Conservation (phyloP, 1,140 invertebrate genomes). For the Mercenaria mercenaria region DNA sequence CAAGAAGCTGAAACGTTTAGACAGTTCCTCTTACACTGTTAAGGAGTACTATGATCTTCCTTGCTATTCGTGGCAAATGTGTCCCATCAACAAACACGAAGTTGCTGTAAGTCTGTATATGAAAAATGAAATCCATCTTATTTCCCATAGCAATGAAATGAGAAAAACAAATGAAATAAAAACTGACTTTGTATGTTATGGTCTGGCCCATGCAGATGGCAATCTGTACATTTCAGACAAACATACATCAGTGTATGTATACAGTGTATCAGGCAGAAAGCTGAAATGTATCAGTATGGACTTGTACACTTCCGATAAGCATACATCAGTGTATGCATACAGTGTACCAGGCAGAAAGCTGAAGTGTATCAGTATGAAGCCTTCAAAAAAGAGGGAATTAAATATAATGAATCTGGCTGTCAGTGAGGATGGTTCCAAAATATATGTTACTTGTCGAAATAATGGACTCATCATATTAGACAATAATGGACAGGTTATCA, state of each 20-base stretch:
- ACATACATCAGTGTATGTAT: too few species aligned
- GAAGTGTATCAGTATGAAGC: too few species aligned
- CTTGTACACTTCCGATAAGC: too few species aligned
- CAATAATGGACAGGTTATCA: too few species aligned
- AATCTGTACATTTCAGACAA: too few species aligned
- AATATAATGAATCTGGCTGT: background rate
- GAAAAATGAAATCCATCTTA: background rate
- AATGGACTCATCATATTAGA: background rate
- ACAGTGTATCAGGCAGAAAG: too few species aligned
- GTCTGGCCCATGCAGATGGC: too few species aligned
- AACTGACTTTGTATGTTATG: too few species aligned
- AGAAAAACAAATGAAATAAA: background rate
- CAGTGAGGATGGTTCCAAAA: background rate
- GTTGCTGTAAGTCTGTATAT: background rate
- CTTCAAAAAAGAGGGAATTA: background rate
- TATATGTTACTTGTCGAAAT: background rate
- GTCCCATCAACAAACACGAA: background rate
- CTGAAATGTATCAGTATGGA: background rate
- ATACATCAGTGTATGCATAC: too few species aligned
- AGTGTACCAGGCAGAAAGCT: too few species aligned
- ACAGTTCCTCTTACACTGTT: background rate
- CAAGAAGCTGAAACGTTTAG: too few species aligned
- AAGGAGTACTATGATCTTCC: background rate
- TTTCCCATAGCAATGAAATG: background rate
- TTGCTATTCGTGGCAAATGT: background rate